A percentile compares a stretch with the other conserved stretches of the same genome.
These are phyloP conservation scores for Uromys caudimaculatus DNA, from an alignment of 2,797 vertebrate species.

Conservation along the genomic window DNA sequence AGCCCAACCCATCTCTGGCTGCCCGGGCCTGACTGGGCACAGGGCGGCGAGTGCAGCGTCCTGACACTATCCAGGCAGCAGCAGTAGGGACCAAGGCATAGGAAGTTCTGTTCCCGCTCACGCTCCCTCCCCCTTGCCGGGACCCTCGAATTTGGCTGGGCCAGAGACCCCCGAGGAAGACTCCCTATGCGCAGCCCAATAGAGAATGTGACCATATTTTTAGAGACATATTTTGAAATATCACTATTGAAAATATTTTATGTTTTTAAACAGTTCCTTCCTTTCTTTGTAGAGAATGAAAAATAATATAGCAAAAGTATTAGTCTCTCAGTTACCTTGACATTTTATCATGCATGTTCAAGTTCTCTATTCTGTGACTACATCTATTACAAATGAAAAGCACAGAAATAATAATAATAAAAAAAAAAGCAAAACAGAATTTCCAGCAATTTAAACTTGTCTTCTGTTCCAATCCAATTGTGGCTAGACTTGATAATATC, in stretches of 20 bases:
- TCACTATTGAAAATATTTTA: slow-evolving; percentile 40
- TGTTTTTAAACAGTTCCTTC: neutral
- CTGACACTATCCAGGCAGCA: too few relatives aligned
- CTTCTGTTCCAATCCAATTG: slow-evolving; percentile 33
- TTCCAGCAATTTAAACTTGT: slow-evolving; percentile 43
- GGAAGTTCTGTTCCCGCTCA: too few relatives aligned
- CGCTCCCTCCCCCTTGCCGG: too few relatives aligned
- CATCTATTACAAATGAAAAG: slow-evolving; percentile 6
- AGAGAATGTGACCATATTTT: neutral
- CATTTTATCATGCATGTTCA: slow-evolving; percentile 38
- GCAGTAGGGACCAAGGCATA: too few relatives aligned
- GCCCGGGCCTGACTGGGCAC: too few relatives aligned
- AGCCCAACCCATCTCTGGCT: too few relatives aligned
- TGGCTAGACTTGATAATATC: slow-evolving; percentile 30
- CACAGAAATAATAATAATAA: neutral
- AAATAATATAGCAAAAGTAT: neutral
- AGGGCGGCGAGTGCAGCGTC: too few relatives aligned
- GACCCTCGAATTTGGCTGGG: too few relatives aligned
- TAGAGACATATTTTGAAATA: neutral
- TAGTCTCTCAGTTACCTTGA: neutral
- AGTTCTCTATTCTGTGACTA: slow-evolving; percentile 6
- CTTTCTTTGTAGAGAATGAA: neutral
- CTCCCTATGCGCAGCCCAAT: too few relatives aligned
- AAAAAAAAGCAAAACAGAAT: neutral
- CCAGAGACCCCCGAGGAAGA: too few relatives aligned